Evolutionary conservation across 1,140 invertebrate species (phyloP), one percentile per base, ranked within the genome.

Genomic region (Paraescarpia echinospica): DNA sequence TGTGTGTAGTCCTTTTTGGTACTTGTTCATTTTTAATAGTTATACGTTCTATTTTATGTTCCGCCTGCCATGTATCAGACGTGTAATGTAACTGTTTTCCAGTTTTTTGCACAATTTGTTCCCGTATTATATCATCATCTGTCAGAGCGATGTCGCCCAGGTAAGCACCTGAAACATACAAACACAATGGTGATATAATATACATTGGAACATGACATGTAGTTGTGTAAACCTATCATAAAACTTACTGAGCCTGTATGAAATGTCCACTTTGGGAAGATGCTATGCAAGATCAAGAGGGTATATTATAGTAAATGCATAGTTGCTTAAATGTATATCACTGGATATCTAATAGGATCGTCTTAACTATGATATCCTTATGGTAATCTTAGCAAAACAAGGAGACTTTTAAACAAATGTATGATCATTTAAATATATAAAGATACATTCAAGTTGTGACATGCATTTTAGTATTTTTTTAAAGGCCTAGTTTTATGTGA

Each of bases 91-190:
- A 41, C 27, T 90, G 14, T 22, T 34, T 90, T 90, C 90, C 34
- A 35, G 4, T 90, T 90, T 41, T 90, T 34, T 6, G 4, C 33
- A 35, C 22, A 34, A 51, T 92, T 35, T 0, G 22, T 34, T 35
- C 48, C 35, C 33, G 51, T 34, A 51, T 59, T 51, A 41, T 35
- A 35, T 93, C 48, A 33, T 93, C 93, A 18, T 93, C 93, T 22
- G 93, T 93, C 34, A 93, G 90, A 48, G 93, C 93, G 33, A 93
- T 93, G 93, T 93, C 93, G 2, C 93, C 93, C 48, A 92, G 1
- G 91, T 92, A 93, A 51, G 91, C 93, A 92, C 41, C 93, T 93
- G 41, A 59, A 92, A 34, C 31, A 34, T 33, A 41, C 12, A 33
- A 90, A n/a, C 27, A 89, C 33, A 34, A 34, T 9, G 33, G 14